Conservation (phyloP, 2,888 invertebrate species). For the Corbicula japonica region DNA sequence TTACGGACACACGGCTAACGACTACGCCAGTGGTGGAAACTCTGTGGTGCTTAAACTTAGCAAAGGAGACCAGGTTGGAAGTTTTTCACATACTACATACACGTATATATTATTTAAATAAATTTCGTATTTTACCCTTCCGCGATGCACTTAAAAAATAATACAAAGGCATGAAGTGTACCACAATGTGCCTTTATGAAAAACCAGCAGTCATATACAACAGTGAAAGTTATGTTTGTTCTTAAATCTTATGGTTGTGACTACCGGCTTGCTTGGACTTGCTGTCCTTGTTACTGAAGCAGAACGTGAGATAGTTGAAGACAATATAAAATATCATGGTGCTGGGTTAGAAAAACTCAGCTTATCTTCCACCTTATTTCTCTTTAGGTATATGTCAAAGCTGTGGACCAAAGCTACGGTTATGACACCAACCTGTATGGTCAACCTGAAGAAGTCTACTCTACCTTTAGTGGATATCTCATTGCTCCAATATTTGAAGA, state of each 20-base stretch:
- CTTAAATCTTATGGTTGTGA: background rate
- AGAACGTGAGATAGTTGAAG: too few relatives aligned
- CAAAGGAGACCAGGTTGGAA: slow-evolving; percentile 51
- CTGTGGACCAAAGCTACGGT: slow-evolving; percentile 64
- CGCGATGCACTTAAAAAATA: background rate
- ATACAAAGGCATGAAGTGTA: background rate
- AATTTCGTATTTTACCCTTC: background rate
- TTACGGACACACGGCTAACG: slow-evolving; percentile 71
- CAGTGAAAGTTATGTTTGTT: background rate
- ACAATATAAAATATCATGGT: too few relatives aligned
- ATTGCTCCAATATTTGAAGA: slow-evolving; percentile 70
- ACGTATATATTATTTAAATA: background rate
- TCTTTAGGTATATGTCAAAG: slow-evolving; percentile 64
- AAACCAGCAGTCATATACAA: background rate
- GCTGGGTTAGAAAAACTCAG: too few relatives aligned
- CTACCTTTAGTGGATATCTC: slow-evolving; percentile 75
- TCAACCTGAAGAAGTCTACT: slow-evolving; percentile 70
- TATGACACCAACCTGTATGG: slow-evolving; percentile 68
- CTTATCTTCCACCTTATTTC: too few relatives aligned
- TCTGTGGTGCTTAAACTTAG: slow-evolving; percentile 59
- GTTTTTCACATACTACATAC: background rate
- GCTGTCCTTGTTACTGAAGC: too few relatives aligned
- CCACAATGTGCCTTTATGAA: background rate
- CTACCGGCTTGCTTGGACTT: too few relatives aligned
- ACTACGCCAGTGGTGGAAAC: slow-evolving; percentile 73